A percentile compares a stretch with the other conserved stretches of the same genome.
Conservation (phyloP, 1,140 invertebrate species). For the Caenorhabditis brenneri region DNA sequence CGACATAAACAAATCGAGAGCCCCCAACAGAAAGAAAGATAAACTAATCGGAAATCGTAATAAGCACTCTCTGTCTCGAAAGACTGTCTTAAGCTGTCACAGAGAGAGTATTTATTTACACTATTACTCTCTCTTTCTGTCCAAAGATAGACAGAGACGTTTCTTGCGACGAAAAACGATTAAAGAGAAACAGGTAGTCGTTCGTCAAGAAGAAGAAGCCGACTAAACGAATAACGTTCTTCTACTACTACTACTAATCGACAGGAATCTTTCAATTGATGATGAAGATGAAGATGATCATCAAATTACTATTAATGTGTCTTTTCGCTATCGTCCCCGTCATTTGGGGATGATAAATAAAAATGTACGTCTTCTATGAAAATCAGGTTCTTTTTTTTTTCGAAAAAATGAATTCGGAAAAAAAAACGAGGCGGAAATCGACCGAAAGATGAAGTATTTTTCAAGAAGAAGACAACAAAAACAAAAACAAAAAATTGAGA, state of each 20-base stretch:
- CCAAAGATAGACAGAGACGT: no score
- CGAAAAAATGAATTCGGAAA: no score
- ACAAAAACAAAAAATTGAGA: not conserved
- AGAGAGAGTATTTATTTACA: not conserved
- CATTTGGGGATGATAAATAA: not conserved
- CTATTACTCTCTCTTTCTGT: no score
- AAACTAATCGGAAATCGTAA: constrained; percentile 8
- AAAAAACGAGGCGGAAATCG: not conserved
- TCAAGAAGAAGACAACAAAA: not conserved
- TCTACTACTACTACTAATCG: constrained; percentile 14
- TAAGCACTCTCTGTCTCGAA: no score
- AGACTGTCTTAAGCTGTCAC: no score
- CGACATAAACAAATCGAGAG: not conserved
- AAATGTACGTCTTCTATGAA: constrained; percentile 10
- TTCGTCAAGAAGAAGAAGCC: not conserved
- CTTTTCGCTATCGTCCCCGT: not conserved
- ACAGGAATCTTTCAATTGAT: not conserved
- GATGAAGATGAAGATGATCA: constrained; percentile 5
- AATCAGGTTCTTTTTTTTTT: constrained; percentile 42
- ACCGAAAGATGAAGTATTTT: not conserved
- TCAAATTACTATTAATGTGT: constrained; percentile 38
- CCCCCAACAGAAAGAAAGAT: no score
- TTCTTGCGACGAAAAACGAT: not conserved
- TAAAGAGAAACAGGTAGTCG: constrained; percentile 14
- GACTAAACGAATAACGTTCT: not conserved